Evolutionary conservation across 2,797 vertebrate species (phyloP), one percentile per base, ranked within the genome.

Genomic region (Lagodon rhomboides): DNA sequence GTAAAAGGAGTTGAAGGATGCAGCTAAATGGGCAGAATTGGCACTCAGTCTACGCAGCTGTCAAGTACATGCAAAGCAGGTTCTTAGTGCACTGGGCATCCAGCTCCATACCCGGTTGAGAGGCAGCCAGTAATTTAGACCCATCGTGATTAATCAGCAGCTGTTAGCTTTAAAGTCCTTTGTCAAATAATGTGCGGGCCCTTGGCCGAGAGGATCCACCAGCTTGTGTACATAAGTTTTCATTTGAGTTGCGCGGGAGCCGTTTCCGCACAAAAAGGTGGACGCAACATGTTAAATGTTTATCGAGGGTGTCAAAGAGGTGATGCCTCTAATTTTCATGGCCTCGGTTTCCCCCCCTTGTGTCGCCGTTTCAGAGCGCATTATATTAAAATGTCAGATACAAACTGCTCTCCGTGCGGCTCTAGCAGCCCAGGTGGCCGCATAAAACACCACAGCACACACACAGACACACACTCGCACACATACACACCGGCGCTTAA

Each of bases 121-220:
- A 89, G 87, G 78, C 80, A 89, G 87, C 87, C 87, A 89, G 87
- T 87, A 86, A 92, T 93, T 92, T 91, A 85, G 85, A 79, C 79
- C 87, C 87, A 86, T 91, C 54, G 44, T 86, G 83, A 91, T 93
- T 92, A 93, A 94, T 93, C 88, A 92, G 90, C 91, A 93, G 87
- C 91, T 93, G 91, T 88, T 93, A 73, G 83, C 80, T 86, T 91
- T 91, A 89, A 86, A 88, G 75, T 81, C 85, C 82, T 88, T 91
- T 89, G 85, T 87, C 79, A 84, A 87, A 90, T 86, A 80, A 34
- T 74, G 63, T 84, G 69, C 43, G 49, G 49, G 49, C 80, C 76
- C 63, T 82, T 83, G 85, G 79, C 89, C 77, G 49, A 55, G 73
- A 85, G 75, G 60, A 75, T 70, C 78, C 77, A 54, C 61, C 67